Evolutionary conservation across 2,797 vertebrate species (phyloP), one percentile per base, ranked within the genome.

Genomic region (Masticophis lateralis): DNA sequence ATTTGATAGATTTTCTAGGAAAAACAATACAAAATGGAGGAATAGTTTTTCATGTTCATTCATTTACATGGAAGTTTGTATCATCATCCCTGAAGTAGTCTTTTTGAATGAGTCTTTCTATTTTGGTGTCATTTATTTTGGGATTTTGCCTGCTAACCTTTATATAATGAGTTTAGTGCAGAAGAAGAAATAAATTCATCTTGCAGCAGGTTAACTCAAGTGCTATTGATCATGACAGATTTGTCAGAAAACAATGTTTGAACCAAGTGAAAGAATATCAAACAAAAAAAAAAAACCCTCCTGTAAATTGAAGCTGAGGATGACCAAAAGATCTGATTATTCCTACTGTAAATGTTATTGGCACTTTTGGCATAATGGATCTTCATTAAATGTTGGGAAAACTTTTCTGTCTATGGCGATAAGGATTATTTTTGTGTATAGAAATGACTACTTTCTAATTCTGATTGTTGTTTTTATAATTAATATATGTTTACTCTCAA

Each of bases 381-480:
- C 59, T 28, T 87, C 18, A 87, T 7, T 37, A 32, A 93, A 11
- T 0, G 0, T 87, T 66, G 91, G 87, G 79, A 88, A 0, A 0
- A 18, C 90, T 92, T 94, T 63, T 91, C 61, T 4, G 4, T 74
- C 11, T 27, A 0, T 25, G 32, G 51, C 57, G 0, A 69, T 86
- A 25, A 87, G 57, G 94, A 90, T 47, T 0, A 53, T 22, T n/a
- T 51, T 87, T 22, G 14, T 2, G 69, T 8, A 5, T 14, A 94
- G 20, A 93, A 93, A 90, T 47, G 0, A 66, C 0, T 90, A 37
- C 91, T 94, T 95, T 92, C 51, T 9, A 11, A 0, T 87, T 83
- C 20, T 25, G 43, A 47, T 95, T 93, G 28, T 91, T 43, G 87
- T 79, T 91, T 37, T 61, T 92, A 83, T 37, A 69, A 22, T 56